phyloP scores from a whole-genome alignment of 2,888 invertebrate genomes.

The Cheilosia vulpina region DNA sequence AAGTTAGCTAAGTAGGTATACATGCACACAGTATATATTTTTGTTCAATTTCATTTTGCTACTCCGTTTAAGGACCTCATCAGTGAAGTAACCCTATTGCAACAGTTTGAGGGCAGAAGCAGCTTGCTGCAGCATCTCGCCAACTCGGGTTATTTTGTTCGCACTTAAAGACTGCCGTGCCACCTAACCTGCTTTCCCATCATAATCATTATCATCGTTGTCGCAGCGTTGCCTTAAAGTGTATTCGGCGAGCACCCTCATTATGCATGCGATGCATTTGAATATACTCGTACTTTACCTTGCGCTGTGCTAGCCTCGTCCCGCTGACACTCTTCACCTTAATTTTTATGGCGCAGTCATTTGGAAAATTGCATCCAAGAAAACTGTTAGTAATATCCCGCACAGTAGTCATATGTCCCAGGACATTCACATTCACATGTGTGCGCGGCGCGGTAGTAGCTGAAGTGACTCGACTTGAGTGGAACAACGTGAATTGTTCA shows the following conservation, averaged over 20 bases:
- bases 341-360: conserved; percentile 73
- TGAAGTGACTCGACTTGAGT: conserved; percentile 14
- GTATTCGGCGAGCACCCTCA: conserved; percentile 65
- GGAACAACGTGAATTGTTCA: conserved; percentile 10
- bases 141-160: conserved; percentile 28
- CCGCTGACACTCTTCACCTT: conserved; percentile 70
- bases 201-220: conserved; percentile 57
- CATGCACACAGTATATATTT: conserved; percentile 20
- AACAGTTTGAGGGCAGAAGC: conserved; percentile 64
- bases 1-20: conserved; percentile 8
- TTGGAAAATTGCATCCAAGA: conserved; percentile 73
- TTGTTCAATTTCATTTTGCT: conserved; percentile 43
- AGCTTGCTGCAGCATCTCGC: conserved; percentile 28
- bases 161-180: conserved; percentile 63
- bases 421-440: conserved; percentile 29
- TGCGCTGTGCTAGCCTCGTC: conserved; percentile 29
- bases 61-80: conserved; percentile 57
- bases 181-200: conserved; percentile 67
- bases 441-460: conserved; percentile 1
- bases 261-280: conserved; percentile 68
- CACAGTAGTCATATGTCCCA: conserved; percentile 31
- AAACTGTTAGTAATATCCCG: conserved; percentile 55
- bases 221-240: conserved; percentile 54
- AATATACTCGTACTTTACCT: conserved; percentile 23
- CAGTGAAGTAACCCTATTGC: conserved; percentile 66